These are phyloP conservation scores for Camponotus floridanus DNA, from an alignment of 1,140 invertebrate genomes.

Conservation along the genomic window DNA sequence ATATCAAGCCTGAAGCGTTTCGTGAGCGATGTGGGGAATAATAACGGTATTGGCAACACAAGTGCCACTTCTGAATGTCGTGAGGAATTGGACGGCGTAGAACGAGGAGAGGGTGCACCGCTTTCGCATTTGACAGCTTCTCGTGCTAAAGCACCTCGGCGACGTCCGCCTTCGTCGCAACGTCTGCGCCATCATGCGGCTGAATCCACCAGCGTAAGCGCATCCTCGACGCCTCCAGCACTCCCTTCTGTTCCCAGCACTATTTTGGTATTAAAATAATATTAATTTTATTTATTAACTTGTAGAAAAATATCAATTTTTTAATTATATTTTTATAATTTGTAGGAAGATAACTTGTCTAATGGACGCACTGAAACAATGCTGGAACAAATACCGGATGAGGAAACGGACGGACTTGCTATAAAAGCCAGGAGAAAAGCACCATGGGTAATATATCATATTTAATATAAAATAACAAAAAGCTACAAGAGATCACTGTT, in stretches of 20 bases:
- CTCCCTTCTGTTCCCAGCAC: conserved; percentile 50
- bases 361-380: conserved; percentile 80
- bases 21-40: conserved; percentile 75
- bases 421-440: conserved; percentile 81
- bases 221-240: conserved; percentile 55
- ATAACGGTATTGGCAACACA: conserved; percentile 77
- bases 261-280: conserved; percentile 63
- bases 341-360: conserved; percentile 81
- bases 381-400: conserved; percentile 76
- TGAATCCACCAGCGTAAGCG: conserved; percentile 49
- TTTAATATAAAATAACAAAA: conserved; percentile 3
- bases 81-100: conserved; percentile 87
- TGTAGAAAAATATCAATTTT: neutral
- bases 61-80: conserved; percentile 77
- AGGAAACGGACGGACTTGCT: conserved; percentile 76
- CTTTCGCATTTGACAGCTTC: conserved; percentile 89
- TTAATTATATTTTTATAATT: conserved; percentile 41
- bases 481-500: neutral
- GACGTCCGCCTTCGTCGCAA: conserved; percentile 88
- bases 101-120: conserved; percentile 86
- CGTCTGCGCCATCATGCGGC: conserved; percentile 80
- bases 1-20: conserved; percentile 82
- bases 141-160: conserved; percentile 88
- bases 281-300: conserved; percentile 27
- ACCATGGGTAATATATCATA: conserved; percentile 80